Conservation (phyloP, 2,797 vertebrate genomes). For the Muscicapa striata region DNA sequence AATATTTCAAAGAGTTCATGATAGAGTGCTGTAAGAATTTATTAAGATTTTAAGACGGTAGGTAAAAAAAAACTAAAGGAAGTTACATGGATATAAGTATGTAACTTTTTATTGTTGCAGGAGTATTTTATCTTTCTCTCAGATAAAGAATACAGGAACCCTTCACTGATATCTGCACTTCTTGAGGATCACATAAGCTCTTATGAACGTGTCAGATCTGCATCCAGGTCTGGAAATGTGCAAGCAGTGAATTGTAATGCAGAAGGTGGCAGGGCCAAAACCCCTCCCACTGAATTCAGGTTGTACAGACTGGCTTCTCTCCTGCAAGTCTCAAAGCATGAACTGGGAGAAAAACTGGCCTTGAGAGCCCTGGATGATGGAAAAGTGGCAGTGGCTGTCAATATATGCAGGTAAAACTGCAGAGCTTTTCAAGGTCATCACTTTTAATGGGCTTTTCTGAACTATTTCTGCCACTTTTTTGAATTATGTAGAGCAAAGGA, state of each 20-base stretch:
- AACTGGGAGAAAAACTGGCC: conserved; percentile 86
- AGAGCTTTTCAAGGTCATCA: not conserved
- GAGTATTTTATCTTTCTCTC: conserved; percentile 92
- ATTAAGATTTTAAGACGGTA: not conserved
- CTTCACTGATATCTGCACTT: conserved; percentile 79
- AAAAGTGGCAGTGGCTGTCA: conserved; percentile 84
- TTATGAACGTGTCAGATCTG: conserved; percentile 77
- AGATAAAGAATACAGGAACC: conserved; percentile 83
- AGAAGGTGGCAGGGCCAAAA: conserved; percentile 72
- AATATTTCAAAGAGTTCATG: not conserved
- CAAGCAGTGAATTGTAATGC: conserved; percentile 47
- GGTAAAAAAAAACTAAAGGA: not conserved
- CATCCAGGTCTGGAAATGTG: conserved; percentile 15
- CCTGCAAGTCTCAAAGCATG: conserved; percentile 83
- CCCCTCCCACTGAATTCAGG: conserved; percentile 73
- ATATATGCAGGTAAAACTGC: conserved; percentile 85
- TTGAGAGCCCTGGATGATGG: conserved; percentile 83
- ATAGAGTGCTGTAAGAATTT: not conserved
- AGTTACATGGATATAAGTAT: not conserved
- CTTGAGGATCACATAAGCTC: conserved; percentile 85
- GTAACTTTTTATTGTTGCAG: conserved; percentile 66
- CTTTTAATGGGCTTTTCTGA: not conserved
- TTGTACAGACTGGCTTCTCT: conserved; percentile 84
- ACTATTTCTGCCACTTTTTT: not conserved
- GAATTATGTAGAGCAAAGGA: not conserved